Evolutionary conservation across 2,113 vertebrate species (phyloP).

Genomic region (Nothoprocta perdicaria): DNA sequence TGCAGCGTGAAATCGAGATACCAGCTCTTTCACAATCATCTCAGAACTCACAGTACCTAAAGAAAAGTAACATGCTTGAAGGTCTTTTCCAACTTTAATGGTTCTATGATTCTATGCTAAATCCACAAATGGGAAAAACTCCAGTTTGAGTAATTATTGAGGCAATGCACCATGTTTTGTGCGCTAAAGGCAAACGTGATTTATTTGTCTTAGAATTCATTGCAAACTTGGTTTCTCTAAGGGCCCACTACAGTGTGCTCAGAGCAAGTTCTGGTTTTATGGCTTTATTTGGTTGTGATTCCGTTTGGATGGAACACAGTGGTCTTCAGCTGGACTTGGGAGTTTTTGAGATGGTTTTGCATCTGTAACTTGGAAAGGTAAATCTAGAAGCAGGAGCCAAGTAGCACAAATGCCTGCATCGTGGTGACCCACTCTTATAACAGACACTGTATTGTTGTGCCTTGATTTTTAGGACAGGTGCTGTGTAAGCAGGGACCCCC

Average conservation of each 20-base stretch:
- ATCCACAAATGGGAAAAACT: constrained; percentile 9
- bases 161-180: accelerated
- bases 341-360: constrained; percentile 16
- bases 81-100: too few species aligned
- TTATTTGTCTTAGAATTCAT: background rate
- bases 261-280: background rate
- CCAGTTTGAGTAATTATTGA: background rate
- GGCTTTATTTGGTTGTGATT: constrained; percentile 29
- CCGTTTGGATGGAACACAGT: background rate
- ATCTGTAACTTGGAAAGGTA: background rate
- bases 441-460: background rate
- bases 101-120: background rate
- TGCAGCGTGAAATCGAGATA: background rate
- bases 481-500: background rate
- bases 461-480: background rate
- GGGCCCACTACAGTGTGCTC: background rate
- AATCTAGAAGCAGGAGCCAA: background rate
- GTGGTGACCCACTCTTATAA: background rate
- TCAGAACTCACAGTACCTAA: background rate
- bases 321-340: background rate
- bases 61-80: background rate
- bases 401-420: background rate
- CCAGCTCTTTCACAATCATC: background rate
- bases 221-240: background rate
- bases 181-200: background rate